Evolutionary conservation across 2,888 invertebrate species (phyloP), one percentile per base, ranked within the genome.

Genomic region (Caenorhabditis afra): DNA sequence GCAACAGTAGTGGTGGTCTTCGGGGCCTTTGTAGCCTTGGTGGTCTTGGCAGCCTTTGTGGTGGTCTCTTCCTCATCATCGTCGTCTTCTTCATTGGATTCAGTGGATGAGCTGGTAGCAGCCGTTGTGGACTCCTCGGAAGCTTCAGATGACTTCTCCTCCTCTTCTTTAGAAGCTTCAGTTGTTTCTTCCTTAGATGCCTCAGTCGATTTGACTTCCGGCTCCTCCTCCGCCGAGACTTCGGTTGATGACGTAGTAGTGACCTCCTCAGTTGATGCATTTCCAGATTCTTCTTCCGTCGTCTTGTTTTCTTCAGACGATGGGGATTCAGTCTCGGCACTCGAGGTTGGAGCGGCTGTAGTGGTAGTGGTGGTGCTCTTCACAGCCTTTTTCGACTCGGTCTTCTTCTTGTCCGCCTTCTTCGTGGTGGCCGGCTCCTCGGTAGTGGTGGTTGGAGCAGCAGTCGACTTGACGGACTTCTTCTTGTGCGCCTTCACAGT

Each of bases 261-360:
- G 37, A 23, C 44, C 65, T 57, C 64, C 64, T 73, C 73, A 44
- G 57, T 57, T 7, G 74, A 74, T 59, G 53, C 59, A 64, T 64
- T 73, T 73, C 73, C 73, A 58, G 62, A 49, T 37, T 74, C 66
- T 53, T 74, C 55, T 74, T 74, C 74, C 65, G 74, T 74, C 74
- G 74, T 74, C 74, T 74, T 74, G 7, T 45, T 37, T 45, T 71
- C 70, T 53, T 65, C 74, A 74, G 74, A 74, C 74, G 74, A 74
- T 74, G 74, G 66, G 52, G 74, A 44, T 66, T 74, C 74, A 47
- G 74, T 66, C 53, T 74, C 74, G 58, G 74, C 59, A 37, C 65
- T 74, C 16, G 66, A 59, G 37, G 45, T 37, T 45, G 74, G 45
- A 61, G 74, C 74, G 59, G 74, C 66, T 73, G 64, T 64, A 41